A percentile compares a stretch with the other conserved stretches of the same genome.
Evolutionary conservation across 1,140 invertebrate species (phyloP).

Genomic region (Micrasema longulum): DNA sequence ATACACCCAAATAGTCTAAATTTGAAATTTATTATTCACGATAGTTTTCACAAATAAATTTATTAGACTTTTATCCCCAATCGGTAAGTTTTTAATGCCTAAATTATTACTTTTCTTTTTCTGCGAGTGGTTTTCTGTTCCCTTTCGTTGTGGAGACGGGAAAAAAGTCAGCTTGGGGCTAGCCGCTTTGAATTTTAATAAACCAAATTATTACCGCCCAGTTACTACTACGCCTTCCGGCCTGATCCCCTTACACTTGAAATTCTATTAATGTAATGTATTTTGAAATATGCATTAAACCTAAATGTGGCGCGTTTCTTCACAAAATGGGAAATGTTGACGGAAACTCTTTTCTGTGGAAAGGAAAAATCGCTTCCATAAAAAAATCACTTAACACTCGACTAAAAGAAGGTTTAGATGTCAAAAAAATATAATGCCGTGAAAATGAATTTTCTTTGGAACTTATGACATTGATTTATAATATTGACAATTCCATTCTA

Average conservation of each 20-base stretch:
- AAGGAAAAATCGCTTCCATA: conserved; percentile 3
- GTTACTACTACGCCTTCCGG: conserved; percentile 44
- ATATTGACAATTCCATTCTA: conserved; percentile 2
- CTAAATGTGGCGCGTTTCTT: conserved; percentile 42
- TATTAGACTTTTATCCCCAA: too few relatives aligned
- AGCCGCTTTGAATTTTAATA: conserved; percentile 55
- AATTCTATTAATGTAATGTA: conserved; percentile 53
- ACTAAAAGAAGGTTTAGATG: neutral
- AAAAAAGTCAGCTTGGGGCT: conserved; percentile 42
- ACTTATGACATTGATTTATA: conserved; percentile 29
- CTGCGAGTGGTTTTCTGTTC: conserved; percentile 19
- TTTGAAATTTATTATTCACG: conserved; percentile 1
- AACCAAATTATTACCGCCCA: conserved; percentile 49
- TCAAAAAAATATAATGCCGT: conserved; percentile 21
- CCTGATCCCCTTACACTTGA: conserved; percentile 1
- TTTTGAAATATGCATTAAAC: conserved; percentile 52
- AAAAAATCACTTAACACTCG: conserved; percentile 24
- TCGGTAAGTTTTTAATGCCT: too few relatives aligned
- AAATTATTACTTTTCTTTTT: conserved; percentile 1
- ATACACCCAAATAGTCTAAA: neutral
- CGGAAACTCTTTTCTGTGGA: conserved; percentile 24
- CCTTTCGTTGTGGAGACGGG: neutral
- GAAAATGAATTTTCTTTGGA: conserved; percentile 9
- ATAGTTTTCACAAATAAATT: too few relatives aligned
- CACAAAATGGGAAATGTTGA: conserved; percentile 24